Conservation (phyloP, 1,140 invertebrate species). For the Dreissena rostriformis region DNA sequence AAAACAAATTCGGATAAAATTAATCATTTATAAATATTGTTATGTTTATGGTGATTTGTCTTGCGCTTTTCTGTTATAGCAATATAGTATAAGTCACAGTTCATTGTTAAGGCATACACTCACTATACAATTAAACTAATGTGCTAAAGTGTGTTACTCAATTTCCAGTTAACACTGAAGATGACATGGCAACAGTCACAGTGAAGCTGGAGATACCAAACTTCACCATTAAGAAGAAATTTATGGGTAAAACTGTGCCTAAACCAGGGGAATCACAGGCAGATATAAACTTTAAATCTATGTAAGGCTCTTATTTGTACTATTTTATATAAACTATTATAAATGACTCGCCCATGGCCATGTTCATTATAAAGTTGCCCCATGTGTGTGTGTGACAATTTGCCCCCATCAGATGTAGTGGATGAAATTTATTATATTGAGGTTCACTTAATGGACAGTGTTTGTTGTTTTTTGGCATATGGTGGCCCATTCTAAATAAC, state of each 20-base stretch:
- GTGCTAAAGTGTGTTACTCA: background rate
- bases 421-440: background rate
- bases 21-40: background rate
- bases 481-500: no score
- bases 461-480: no score
- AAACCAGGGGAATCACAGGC: conserved; percentile 45
- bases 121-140: background rate
- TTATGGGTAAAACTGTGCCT: conserved; percentile 48
- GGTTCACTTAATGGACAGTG: no score
- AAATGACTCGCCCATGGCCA: no score
- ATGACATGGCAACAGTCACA: conserved; percentile 44
- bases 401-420: background rate
- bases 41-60: background rate
- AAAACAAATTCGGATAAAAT: background rate
- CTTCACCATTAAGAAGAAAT: conserved; percentile 37
- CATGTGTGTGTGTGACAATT: no score
- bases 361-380: no score
- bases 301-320: conserved; percentile 16
- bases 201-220: conserved; percentile 53
- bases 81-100: background rate
- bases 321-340: no score
- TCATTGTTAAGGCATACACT: background rate
- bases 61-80: background rate
- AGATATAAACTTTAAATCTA: conserved; percentile 53
- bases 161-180: conserved; percentile 57